phyloP scores from a whole-genome alignment of 2,888 invertebrate genomes.

The Crossocerus cetratus region DNA sequence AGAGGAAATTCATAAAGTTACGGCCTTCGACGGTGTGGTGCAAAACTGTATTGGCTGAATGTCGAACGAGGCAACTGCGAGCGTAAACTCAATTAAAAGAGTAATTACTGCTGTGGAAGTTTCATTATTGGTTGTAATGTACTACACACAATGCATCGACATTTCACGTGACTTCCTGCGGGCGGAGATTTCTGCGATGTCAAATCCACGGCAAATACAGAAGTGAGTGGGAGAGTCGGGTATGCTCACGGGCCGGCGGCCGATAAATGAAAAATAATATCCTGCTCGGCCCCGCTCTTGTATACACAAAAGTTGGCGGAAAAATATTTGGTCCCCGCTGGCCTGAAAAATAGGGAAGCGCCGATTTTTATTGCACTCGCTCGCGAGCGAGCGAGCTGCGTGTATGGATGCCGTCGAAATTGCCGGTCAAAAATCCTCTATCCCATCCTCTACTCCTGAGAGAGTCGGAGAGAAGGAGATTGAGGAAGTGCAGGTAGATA shows the following conservation, averaged over 20 bases:
- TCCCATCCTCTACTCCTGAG: slow-evolving; percentile 4
- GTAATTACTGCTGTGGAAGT: too few species aligned
- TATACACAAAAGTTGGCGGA: not conserved
- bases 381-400: slow-evolving; percentile 25
- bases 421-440: slow-evolving; percentile 42
- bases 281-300: not conserved
- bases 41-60: too few species aligned
- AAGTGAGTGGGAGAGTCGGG: too few species aligned
- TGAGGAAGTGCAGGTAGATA: slow-evolving; percentile 27
- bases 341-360: slow-evolving; percentile 19
- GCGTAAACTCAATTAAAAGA: too few species aligned
- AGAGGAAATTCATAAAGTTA: too few species aligned
- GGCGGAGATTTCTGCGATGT: not conserved
- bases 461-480: slow-evolving; percentile 27
- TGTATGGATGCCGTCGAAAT: slow-evolving; percentile 50
- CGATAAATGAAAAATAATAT: slow-evolving; percentile 8
- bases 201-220: too few species aligned
- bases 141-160: not conserved
- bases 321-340: slow-evolving; percentile 15
- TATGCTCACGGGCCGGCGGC: not conserved
- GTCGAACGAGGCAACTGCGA: too few species aligned
- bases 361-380: slow-evolving; percentile 11
- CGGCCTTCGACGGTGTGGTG: too few species aligned
- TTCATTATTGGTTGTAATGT: too few species aligned
- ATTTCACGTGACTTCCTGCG: slow-evolving; percentile 10